phyloP scores from a whole-genome alignment of 2,888 invertebrate genomes.

The Biston betularia region DNA sequence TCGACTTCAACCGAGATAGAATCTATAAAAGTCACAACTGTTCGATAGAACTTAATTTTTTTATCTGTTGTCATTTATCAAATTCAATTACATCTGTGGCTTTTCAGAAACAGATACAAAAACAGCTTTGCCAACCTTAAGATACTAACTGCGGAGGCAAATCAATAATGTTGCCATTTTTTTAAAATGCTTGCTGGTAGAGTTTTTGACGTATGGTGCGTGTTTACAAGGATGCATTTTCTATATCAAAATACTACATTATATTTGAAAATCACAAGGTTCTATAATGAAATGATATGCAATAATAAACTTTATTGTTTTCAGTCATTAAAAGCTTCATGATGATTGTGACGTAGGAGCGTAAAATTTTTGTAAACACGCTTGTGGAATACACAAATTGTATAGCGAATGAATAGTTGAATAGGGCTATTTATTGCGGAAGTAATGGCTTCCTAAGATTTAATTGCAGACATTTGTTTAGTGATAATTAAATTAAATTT shows the following conservation, averaged over 20 bases:
- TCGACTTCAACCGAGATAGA: neutral
- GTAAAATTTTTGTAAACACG: conserved; percentile 86
- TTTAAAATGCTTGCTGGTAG: conserved; percentile 60
- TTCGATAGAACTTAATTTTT: neutral
- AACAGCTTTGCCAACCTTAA: conserved; percentile 47
- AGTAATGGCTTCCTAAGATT: conserved; percentile 87
- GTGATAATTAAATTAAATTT: conserved; percentile 43
- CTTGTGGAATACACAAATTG: conserved; percentile 84
- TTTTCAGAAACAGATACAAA: conserved; percentile 32
- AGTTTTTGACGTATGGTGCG: conserved; percentile 68
- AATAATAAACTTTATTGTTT: conserved; percentile 67
- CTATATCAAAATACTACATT: conserved; percentile 56
- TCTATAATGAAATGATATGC: conserved; percentile 55
- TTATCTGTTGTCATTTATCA: conserved; percentile 5
- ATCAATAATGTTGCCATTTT: conserved; percentile 80
- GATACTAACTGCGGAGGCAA: conserved; percentile 65
- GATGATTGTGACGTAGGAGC: conserved; percentile 66
- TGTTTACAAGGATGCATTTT: conserved; percentile 69
- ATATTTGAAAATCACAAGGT: conserved; percentile 48
- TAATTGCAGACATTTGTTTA: conserved; percentile 78
- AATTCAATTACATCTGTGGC: neutral
- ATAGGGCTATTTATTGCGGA: conserved; percentile 85
- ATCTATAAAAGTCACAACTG: neutral
- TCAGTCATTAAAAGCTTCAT: conserved; percentile 43
- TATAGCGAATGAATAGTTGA: conserved; percentile 74